Conservation (phyloP, 2,888 invertebrate genomes). For the Nephrotoma appendiculata region DNA sequence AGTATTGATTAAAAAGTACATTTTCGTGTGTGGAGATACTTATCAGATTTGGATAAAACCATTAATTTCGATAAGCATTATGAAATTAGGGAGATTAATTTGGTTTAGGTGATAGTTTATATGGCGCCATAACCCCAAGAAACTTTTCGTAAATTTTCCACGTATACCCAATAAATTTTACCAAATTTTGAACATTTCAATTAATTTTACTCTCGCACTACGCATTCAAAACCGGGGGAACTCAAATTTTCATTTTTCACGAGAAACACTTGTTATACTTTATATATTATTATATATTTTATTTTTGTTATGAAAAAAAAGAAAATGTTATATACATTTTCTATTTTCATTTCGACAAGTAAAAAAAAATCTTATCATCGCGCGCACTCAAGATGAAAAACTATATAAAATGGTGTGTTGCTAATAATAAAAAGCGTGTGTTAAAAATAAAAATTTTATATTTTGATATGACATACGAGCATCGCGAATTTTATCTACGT, state of each 20-base stretch:
- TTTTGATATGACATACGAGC: background rate
- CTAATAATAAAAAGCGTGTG: background rate
- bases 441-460: background rate
- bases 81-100: no score
- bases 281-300: background rate
- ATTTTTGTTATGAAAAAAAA: background rate
- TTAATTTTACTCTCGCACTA: background rate
- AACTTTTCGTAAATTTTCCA: no score
- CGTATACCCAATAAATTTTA: background rate
- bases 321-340: background rate
- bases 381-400: background rate
- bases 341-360: background rate
- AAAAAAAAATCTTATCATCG: background rate
- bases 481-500: background rate
- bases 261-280: background rate
- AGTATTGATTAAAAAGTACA: no score
- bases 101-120: no score
- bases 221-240: background rate
- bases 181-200: background rate
- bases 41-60: no score
- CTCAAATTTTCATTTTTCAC: background rate
- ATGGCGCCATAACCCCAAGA: no score
- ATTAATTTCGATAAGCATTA: no score
- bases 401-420: background rate
- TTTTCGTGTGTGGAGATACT: no score